These are phyloP conservation scores for Bombus ignitus DNA, from an alignment of 1,140 invertebrate genomes.

Conservation along the genomic window DNA sequence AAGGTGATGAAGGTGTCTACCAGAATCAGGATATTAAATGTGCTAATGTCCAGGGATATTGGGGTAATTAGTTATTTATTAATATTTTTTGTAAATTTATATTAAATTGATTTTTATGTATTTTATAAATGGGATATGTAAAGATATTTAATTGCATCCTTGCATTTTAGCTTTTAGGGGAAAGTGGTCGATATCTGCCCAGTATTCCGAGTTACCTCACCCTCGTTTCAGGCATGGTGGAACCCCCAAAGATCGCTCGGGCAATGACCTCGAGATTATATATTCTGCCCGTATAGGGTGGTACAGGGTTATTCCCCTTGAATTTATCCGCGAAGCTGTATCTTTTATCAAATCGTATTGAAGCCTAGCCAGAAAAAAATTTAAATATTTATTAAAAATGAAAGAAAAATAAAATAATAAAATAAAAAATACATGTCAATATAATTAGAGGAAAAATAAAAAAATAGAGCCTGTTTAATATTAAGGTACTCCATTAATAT, in stretches of 20 bases:
- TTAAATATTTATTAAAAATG: not conserved
- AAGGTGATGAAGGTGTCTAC: not conserved
- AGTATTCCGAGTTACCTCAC: conserved; percentile 69
- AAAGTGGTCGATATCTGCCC: conserved; percentile 70
- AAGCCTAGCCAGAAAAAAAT: not conserved
- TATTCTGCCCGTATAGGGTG: conserved; percentile 60
- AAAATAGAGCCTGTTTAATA: not conserved
- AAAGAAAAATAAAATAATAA: not conserved
- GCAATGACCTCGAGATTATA: conserved; percentile 77
- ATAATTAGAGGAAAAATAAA: not conserved
- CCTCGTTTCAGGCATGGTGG: conserved; percentile 70
- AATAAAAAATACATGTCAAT: not conserved
- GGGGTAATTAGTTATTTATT: no score
- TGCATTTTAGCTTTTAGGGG: conserved; percentile 57
- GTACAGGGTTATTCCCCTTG: conserved; percentile 51
- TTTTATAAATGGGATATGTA: not conserved
- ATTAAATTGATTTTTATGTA: not conserved
- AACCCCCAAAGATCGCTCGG: conserved; percentile 79
- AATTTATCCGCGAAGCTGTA: conserved; percentile 40
- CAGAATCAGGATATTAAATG: not conserved
- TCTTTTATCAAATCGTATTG: conserved; percentile 23
- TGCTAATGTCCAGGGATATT: not conserved
- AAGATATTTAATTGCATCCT: conserved; percentile 36
- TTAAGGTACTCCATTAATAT: not conserved
- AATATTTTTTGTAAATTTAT: not conserved